Base-by-base conservation (phyloP, 2,797 vertebrate genomes). In the Rhincodon typus region DNA sequence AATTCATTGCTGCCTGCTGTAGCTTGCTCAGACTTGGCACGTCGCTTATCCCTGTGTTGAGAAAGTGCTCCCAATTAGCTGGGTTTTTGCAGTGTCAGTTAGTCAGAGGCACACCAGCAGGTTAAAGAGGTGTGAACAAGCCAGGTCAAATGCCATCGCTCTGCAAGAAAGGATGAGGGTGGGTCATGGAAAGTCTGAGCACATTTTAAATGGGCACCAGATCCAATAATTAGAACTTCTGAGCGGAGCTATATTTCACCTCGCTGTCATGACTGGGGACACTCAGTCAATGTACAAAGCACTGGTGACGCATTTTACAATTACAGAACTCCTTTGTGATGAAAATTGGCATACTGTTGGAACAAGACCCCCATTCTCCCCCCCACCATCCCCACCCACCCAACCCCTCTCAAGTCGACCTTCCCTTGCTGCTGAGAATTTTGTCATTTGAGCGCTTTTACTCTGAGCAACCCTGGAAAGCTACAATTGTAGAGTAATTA, bases 151-250 rank as follows among this genome's bases (percentile, higher is more conserved):
- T 91, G 57, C 19, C 27, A 34, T 57, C 0, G 27, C n/a, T 90
- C 7, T 91, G 53, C 8, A 66, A 91, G 88, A 66, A 66, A 91
- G 57, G 57, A 21, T 5, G 19, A 66, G 88, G 27, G 57, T 4
- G 0, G 88, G 30, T 66, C 17, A 91, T 62, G 34, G 88, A 91
- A 91, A 91, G 88, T 91, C 30, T 91, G 88, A 91, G 88, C 17
- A 66, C 62, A 57, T 57, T 79, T 91, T 66, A 91, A 91, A 91
- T n/a, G 88, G 87, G 88, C 66, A 66, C 53, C 88, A 57, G 50
- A 62, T 91, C 15, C 13, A 91, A 62, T 66, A 66, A 91, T 91
- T 62, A 91, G 53, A 34, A 15, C 53, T 91, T 91, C 8, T n/a
- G 88, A 91, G 53, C 21, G 6, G 57, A 91, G 88, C 88, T 57